Conservation (phyloP, 1,140 invertebrate species). For the Geopemphigus sp. region DNA sequence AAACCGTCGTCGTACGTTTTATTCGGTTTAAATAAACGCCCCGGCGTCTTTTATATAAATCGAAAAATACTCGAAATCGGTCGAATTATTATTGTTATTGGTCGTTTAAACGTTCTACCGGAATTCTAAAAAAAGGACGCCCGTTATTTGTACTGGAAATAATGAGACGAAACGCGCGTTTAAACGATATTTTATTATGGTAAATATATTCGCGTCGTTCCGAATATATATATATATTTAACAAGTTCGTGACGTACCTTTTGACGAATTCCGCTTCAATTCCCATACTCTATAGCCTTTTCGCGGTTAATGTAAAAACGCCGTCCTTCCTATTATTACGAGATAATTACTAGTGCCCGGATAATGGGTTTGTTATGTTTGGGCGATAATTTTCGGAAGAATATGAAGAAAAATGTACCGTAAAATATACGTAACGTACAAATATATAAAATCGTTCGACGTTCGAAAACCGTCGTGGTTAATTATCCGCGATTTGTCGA, state of each 20-base stretch:
- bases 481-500: constrained; percentile 8
- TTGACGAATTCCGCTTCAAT: not conserved
- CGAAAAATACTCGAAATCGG: too few relatives aligned
- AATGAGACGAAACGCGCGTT: not conserved
- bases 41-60: too few relatives aligned
- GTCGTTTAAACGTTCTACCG: too few relatives aligned
- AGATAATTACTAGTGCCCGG: constrained; percentile 2
- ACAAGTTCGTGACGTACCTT: not conserved
- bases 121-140: too few relatives aligned
- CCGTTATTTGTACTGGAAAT: not conserved
- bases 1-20: too few relatives aligned
- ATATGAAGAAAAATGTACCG: not conserved
- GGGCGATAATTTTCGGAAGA: not conserved
- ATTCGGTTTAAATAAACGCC: too few relatives aligned
- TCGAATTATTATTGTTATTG: too few relatives aligned
- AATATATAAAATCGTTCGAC: not conserved
- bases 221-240: not conserved
- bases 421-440: not conserved
- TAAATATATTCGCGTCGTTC: not conserved
- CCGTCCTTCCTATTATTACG: not conserved
- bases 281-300: constrained; percentile 6
- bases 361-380: constrained; percentile 5
- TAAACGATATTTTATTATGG: not conserved
- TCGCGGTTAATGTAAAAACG: constrained; percentile 10
- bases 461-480: not conserved